phyloP scores from a whole-genome alignment of 2,888 invertebrate species.

The Peribatodes rhomboidaria region DNA sequence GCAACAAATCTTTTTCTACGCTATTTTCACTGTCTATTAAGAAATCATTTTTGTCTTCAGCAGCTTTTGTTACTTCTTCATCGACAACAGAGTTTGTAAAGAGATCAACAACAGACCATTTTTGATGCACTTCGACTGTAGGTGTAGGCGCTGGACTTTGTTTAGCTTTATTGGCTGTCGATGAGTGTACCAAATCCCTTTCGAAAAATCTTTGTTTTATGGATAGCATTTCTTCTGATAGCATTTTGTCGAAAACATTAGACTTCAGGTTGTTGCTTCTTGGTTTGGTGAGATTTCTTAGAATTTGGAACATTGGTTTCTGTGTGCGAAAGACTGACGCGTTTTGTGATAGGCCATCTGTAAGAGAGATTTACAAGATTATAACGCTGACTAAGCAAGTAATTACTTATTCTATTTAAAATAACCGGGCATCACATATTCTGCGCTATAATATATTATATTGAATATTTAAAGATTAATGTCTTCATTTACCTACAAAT shows the following conservation, averaged over 20 bases:
- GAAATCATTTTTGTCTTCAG: slow-evolving; percentile 12
- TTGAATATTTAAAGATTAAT: background rate
- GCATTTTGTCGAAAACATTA: slow-evolving; percentile 70
- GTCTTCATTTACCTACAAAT: background rate
- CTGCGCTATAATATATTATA: no score
- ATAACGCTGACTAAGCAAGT: background rate
- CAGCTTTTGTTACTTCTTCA: slow-evolving; percentile 4
- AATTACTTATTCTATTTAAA: background rate
- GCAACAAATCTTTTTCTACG: slow-evolving; percentile 8
- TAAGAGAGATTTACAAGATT: background rate
- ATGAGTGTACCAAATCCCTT: slow-evolving; percentile 54
- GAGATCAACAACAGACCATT: slow-evolving; percentile 65
- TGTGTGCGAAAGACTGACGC: slow-evolving; percentile 41
- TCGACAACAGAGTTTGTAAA: slow-evolving; percentile 45
- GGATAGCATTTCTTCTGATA: slow-evolving; percentile 72
- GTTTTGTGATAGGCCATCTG: slow-evolving; percentile 51
- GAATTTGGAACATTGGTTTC: slow-evolving; percentile 50
- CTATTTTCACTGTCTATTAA: slow-evolving; percentile 12
- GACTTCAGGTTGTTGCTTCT: slow-evolving; percentile 62
- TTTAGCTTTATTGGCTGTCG: slow-evolving; percentile 51
- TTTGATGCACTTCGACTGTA: slow-evolving; percentile 65
- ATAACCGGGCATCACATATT: background rate
- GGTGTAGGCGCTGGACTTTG: slow-evolving; percentile 59
- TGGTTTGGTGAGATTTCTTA: slow-evolving; percentile 49
- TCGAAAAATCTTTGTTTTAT: slow-evolving; percentile 66